These are phyloP conservation scores for Mythimna ferrago DNA, from an alignment of 2,888 invertebrate genomes.

Conservation along the genomic window DNA sequence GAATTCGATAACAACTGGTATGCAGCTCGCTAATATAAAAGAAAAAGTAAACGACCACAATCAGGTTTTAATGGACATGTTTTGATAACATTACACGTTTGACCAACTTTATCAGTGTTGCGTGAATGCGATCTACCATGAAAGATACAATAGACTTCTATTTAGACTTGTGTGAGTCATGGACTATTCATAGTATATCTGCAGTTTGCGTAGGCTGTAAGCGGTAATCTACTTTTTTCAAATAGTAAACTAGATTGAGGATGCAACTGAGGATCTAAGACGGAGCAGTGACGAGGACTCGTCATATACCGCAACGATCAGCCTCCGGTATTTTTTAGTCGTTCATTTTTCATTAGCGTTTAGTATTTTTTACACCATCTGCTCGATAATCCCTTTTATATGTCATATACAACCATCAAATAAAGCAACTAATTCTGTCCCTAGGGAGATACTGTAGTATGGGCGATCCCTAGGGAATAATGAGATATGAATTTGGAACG, in stretches of 20 bases:
- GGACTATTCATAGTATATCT: slow-evolving; percentile 31
- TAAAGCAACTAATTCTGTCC: no score
- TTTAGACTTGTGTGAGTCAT: slow-evolving; percentile 37
- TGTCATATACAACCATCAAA: no score
- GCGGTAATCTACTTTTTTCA: slow-evolving; percentile 13
- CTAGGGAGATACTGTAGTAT: no score
- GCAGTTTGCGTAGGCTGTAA: slow-evolving; percentile 19
- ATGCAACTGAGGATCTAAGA: slow-evolving; percentile 44
- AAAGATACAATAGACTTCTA: slow-evolving; percentile 9
- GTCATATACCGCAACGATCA: slow-evolving; percentile 1
- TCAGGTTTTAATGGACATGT: slow-evolving; percentile 24
- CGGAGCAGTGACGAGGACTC: slow-evolving; percentile 8
- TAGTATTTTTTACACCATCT: slow-evolving; percentile 4
- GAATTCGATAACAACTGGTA: slow-evolving; percentile 6
- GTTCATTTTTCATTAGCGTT: background rate
- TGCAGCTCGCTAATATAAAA: background rate
- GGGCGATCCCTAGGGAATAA: no score
- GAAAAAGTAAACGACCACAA: slow-evolving; percentile 2
- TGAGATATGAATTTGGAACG: no score
- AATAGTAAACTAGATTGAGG: slow-evolving; percentile 51
- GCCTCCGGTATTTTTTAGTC: slow-evolving; percentile 7
- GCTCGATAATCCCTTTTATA: no score
- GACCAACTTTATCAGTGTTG: slow-evolving; percentile 4
- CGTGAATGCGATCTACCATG: slow-evolving; percentile 9
- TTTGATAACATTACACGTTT: slow-evolving; percentile 38